Evolutionary conservation across 2,888 invertebrate genomes (phyloP).

Genomic region (Thymelicus lineola): DNA sequence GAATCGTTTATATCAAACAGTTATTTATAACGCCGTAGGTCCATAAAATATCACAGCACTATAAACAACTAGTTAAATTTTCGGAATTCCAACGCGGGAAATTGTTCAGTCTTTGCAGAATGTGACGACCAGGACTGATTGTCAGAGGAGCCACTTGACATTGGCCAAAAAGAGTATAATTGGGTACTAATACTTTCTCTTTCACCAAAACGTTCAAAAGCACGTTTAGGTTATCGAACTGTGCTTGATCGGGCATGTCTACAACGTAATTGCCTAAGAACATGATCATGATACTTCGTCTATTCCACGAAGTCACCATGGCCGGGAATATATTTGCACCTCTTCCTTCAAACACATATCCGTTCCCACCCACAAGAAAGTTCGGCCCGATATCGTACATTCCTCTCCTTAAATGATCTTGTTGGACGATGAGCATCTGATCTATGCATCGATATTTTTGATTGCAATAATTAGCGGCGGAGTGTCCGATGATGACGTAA

Average conservation of each 20-base stretch:
- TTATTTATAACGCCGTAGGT: no score
- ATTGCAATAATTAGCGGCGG: conserved; percentile 57
- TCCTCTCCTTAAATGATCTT: conserved; percentile 56
- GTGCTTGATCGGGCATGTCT: conserved; percentile 50
- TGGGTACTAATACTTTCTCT: conserved; percentile 52
- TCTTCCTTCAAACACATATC: conserved; percentile 70
- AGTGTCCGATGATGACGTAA: conserved; percentile 67
- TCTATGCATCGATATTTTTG: conserved; percentile 60
- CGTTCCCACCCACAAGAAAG: conserved; percentile 68
- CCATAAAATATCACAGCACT: no score
- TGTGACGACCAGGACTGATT: conserved; percentile 59
- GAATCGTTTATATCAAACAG: no score
- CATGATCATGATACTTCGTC: conserved; percentile 63
- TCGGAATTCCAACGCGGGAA: conserved; percentile 61
- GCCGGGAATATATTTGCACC: conserved; percentile 67
- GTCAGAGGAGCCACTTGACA: conserved; percentile 62
- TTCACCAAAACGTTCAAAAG: conserved; percentile 59
- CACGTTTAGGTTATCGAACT: conserved; percentile 60
- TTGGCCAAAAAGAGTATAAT: conserved; percentile 61
- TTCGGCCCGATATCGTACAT: conserved; percentile 71
- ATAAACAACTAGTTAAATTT: conserved; percentile 50
- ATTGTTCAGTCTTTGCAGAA: conserved; percentile 54
- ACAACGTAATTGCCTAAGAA: conserved; percentile 68
- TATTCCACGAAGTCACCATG: conserved; percentile 63
- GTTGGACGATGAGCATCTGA: conserved; percentile 59